These are phyloP conservation scores for Microcebus tavaratra DNA, from an alignment of 2,113 vertebrate genomes.

Conservation along the genomic window DNA sequence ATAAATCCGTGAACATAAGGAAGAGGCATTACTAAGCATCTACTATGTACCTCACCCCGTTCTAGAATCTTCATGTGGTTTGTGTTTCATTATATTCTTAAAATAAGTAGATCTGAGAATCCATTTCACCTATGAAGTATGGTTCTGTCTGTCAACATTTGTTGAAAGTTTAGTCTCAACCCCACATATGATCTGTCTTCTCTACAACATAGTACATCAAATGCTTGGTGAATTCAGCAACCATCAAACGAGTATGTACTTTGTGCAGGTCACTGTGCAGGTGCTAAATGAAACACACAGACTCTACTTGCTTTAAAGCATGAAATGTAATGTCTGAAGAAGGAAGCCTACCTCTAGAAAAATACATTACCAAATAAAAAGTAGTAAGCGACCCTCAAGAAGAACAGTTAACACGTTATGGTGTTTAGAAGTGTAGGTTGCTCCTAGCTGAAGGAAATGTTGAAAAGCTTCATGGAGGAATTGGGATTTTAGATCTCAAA, in stretches of 20 bases:
- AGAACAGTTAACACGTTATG: neutral
- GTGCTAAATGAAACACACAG: neutral
- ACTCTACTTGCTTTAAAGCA: neutral
- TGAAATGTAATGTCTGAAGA: neutral
- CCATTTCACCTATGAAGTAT: neutral
- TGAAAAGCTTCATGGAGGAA: conserved; percentile 24
- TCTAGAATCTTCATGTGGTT: neutral
- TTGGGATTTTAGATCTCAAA: neutral
- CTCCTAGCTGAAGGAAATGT: neutral
- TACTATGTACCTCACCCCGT: neutral
- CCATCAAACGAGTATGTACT: neutral
- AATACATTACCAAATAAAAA: neutral
- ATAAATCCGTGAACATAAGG: neutral
- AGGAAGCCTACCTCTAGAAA: neutral
- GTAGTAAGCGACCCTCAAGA: neutral
- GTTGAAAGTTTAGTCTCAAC: neutral
- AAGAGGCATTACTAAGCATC: neutral
- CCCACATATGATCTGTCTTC: neutral
- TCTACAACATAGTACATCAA: neutral
- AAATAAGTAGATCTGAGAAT: neutral
- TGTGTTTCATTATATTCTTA: neutral
- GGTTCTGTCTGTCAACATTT: neutral
- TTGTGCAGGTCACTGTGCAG: neutral
- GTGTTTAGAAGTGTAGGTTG: neutral
- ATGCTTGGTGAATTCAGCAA: neutral